These are phyloP conservation scores for Lacanobia oleracea DNA, from an alignment of 2,888 invertebrate genomes.

Conservation along the genomic window DNA sequence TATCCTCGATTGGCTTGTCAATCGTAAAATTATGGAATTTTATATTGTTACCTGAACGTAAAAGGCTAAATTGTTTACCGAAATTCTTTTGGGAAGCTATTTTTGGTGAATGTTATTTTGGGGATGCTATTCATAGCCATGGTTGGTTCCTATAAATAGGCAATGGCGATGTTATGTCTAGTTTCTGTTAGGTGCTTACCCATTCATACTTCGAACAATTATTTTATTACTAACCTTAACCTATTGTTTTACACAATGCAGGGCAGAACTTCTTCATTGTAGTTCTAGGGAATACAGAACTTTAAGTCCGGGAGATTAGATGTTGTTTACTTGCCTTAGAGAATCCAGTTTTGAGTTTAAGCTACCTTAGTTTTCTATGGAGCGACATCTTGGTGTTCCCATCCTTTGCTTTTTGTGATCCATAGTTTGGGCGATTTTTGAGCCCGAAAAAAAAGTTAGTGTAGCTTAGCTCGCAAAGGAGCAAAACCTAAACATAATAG, in stretches of 20 bases:
- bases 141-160: constrained; percentile 20
- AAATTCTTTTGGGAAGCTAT: constrained; percentile 26
- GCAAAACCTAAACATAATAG: too few species aligned
- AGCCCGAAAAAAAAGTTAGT: background rate
- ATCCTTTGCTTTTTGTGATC: background rate
- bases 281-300: too few species aligned
- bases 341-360: too few species aligned
- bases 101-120: constrained; percentile 40
- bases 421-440: background rate
- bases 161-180: background rate
- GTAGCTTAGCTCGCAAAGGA: background rate
- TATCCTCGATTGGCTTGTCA: constrained; percentile 35
- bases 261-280: background rate
- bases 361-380: background rate
- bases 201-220: constrained; percentile 11
- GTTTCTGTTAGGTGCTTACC: background rate
- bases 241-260: background rate
- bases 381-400: background rate
- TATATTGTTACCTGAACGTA: constrained; percentile 24
- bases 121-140: constrained; percentile 38
- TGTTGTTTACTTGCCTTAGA: too few species aligned
- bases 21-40: constrained; percentile 46
- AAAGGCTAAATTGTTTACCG: constrained; percentile 8
- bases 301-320: too few species aligned
- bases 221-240: background rate